Base-by-base conservation (phyloP, 2,113 vertebrate species). In the Xiphophorus couchianus region DNA sequence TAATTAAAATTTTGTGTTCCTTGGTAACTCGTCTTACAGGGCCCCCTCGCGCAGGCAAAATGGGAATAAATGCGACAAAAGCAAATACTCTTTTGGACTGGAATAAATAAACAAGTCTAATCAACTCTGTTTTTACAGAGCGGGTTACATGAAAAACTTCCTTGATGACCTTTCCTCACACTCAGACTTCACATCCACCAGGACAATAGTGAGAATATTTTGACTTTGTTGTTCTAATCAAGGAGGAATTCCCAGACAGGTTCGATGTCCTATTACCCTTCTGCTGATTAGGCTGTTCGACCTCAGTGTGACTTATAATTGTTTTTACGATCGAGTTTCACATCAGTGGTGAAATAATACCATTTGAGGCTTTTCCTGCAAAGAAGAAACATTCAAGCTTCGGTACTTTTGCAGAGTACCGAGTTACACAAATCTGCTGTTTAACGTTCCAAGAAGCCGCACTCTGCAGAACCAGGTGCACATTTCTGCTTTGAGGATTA, bases 1-100 rank as follows among this genome's bases (percentile, higher is more conserved):
- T 99, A 99, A 99, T 99, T 99, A 99, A 99, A 99, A 99, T 99
- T 99, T 99, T 99, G 98, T 98, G 98, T 99, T 99, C 98, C 98
- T 99, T 97, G 96, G 98, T 99, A 99, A 99, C 98, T 99, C 97
- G 97, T 98, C 97, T 99, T 98, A 96, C 96, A 97, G 95, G 96
- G 97, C 96, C 98, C 96, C 51, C 96, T 96, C 95, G 96, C 96
- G 96, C 96, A 96, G 96, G 98, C 96, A 99, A 99, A 98, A 99
- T 98, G 98, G 97, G 97, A 99, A 99, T 99, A 98, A 98, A 98
- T 96, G 97, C 96, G 97, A 99, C 97, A 98, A 98, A 98, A 97
- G 97, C 97, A 97, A 98, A 98, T 96, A 97, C 96, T 96, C 95
- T 96, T 93, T 94, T 94, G 94, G 95, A 97, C 95, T 95, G 88